Percentiles rank a stretch among this genome's conserved stretches.
These are phyloP conservation scores for Brachycybe producta DNA, from an alignment of 2,888 invertebrate genomes.

Conservation along the genomic window DNA sequence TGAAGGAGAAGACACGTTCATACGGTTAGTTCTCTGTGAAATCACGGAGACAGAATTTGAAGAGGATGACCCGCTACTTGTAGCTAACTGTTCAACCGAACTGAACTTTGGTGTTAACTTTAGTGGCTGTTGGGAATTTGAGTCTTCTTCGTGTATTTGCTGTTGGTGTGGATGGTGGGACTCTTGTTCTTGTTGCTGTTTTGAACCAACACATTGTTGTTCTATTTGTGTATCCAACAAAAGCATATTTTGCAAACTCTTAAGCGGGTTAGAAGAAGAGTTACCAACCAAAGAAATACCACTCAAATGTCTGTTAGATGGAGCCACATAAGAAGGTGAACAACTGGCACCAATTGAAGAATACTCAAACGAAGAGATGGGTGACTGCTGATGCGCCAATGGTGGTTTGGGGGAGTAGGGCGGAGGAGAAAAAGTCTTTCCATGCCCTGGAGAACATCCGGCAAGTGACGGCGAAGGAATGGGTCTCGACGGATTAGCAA, in stretches of 20 bases:
- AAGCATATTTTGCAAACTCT: constrained; percentile 27
- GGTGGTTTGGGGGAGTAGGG: constrained; percentile 19
- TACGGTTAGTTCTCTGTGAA: too few relatives aligned
- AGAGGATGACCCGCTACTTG: constrained; percentile 5
- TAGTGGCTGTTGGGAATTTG: neutral
- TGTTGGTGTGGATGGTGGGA: neutral
- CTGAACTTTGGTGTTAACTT: constrained; percentile 3
- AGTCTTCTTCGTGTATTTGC: neutral
- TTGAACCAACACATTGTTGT: neutral
- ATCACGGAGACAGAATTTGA: too few relatives aligned
- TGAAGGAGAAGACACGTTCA: too few relatives aligned
- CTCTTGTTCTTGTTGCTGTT: neutral
- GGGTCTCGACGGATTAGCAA: constrained; percentile 9
- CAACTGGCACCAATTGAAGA: neutral
- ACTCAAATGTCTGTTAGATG: neutral
- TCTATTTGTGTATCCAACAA: constrained; percentile 22
- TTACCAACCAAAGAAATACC: constrained; percentile 4
- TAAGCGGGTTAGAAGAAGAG: constrained; percentile 23
- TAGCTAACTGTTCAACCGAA: constrained; percentile 7
- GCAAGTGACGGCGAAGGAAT: constrained; percentile 12
- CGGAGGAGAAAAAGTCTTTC: constrained; percentile 18
- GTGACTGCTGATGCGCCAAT: constrained; percentile 20
- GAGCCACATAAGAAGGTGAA: neutral
- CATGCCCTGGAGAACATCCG: constrained; percentile 17
- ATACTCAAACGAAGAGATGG: constrained; percentile 14